These are phyloP conservation scores for Myiotriccus ornatus DNA, from an alignment of 2,797 vertebrate genomes.

Conservation along the genomic window DNA sequence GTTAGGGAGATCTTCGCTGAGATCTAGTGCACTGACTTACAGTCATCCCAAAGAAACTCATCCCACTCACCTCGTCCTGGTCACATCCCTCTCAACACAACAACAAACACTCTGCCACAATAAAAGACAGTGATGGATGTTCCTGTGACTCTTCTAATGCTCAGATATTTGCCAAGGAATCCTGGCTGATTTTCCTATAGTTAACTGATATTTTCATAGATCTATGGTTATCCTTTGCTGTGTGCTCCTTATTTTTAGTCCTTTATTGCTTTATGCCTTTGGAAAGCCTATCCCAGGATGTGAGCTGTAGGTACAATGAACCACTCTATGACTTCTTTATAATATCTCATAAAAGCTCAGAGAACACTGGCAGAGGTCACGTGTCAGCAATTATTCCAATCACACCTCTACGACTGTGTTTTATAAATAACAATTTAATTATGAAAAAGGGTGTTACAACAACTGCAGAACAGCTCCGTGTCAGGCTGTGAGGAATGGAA, in stretches of 20 bases:
- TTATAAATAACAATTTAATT: background rate
- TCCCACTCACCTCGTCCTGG: constrained; percentile 10
- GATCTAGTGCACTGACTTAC: background rate
- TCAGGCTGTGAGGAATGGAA: background rate
- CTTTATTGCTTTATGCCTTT: background rate
- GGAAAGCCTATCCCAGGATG: background rate
- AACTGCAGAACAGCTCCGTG: background rate
- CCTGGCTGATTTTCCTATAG: background rate
- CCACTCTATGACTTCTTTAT: background rate
- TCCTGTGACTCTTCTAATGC: background rate
- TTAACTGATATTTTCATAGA: background rate
- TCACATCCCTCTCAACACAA: background rate
- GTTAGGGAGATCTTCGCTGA: background rate
- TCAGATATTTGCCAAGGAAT: background rate
- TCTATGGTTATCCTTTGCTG: background rate
- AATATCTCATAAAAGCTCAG: background rate
- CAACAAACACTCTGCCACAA: background rate
- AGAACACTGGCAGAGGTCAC: background rate
- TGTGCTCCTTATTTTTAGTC: background rate
- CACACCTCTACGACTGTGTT: background rate
- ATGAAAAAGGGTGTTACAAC: background rate
- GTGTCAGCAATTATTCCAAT: background rate
- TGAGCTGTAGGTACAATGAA: background rate
- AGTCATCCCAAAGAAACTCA: background rate
- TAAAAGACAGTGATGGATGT: background rate